These are phyloP conservation scores for Glossophaga mutica DNA, from an alignment of 2,797 vertebrate species.

Conservation along the genomic window DNA sequence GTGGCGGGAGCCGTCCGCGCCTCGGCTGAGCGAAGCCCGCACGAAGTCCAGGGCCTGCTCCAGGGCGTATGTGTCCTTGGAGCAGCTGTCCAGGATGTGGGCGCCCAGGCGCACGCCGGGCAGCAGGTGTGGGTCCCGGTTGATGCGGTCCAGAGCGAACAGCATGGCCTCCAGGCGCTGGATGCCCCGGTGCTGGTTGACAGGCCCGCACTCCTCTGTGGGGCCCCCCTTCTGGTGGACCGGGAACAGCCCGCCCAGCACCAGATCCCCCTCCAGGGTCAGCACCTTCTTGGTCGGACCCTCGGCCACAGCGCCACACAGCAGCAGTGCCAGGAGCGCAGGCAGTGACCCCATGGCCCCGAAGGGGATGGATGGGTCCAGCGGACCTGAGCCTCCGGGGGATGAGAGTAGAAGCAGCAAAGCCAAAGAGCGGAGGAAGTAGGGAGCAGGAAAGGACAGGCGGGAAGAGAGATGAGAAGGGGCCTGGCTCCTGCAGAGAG, in stretches of 20 bases:
- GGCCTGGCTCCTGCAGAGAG: constrained; percentile 66
- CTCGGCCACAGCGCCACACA: constrained; percentile 78
- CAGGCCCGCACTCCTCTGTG: constrained; percentile 92
- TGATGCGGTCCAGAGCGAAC: constrained; percentile 95
- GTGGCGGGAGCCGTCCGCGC: constrained; percentile 94
- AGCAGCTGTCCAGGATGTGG: constrained; percentile 97
- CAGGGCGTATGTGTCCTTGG: constrained; percentile 97
- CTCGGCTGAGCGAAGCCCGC: constrained; percentile 94
- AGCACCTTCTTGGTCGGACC: constrained; percentile 91
- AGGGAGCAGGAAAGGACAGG: constrained; percentile 43
- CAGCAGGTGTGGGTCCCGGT: constrained; percentile 90
- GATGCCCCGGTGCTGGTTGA: constrained; percentile 95
- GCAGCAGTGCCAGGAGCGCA: constrained; percentile 84
- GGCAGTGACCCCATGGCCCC: constrained; percentile 74
- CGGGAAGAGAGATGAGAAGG: constrained; percentile 43
- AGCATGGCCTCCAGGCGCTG: constrained; percentile 99
- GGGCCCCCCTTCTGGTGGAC: constrained; percentile 95
- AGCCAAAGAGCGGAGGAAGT: constrained; percentile 25
- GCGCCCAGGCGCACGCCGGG: constrained; percentile 93
- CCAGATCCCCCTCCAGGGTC: constrained; percentile 92
- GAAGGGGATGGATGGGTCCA: neutral
- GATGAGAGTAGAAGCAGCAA: constrained; percentile 27
- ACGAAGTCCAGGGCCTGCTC: constrained; percentile 98
- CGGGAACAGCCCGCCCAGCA: constrained; percentile 96
- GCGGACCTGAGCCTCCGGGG: constrained; percentile 41